Evolutionary conservation across 2,888 invertebrate genomes (phyloP), one percentile per base, ranked within the genome.

Genomic region (Drosophila trichaetosa): DNA sequence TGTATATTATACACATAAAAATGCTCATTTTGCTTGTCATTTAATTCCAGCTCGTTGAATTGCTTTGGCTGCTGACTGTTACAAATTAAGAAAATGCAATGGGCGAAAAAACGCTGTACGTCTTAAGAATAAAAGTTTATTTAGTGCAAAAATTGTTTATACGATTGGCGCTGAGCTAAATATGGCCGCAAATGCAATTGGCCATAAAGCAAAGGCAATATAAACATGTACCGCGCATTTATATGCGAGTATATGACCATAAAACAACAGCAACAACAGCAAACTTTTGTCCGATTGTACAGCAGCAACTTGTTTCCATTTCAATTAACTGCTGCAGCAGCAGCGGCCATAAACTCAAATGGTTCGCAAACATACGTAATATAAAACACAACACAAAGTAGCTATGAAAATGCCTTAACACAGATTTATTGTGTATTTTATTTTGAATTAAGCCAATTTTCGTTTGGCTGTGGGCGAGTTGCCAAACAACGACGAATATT

Each of bases 241-340:
- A 34, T 8, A 16, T 42, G n/a, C 11, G 7, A 10, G 11, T 42
- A 13, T 58, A 38, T 53, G 69, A 29, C 54, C 58, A 65, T 73
- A 64, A 74, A 79, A n/a, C 42, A 49, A 52, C 36, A 27, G 27
- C 52, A 57, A 16, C 53, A 58, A 38, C 52, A 46, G 16, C 56
- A 38, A 38, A 48, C 73, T 51, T 56, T 57, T 71, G 65, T 65
- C 71, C 59, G 24, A 59, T 70, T 64, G 70, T 5, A 24, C 58
- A 59, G 42, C 59, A 62, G 56, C 65, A 73, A 63, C 80, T 80
- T 73, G 76, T 64, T 88, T 80, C 76, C 61, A 73, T 80, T 87
- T 86, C 81, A 83, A 83, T 88, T 86, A 86, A 62, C 76, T 71
- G 70, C 71, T 42, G 38, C 58, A 10, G 38, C 51, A 11, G 51